Evolutionary conservation across 2,888 invertebrate species (phyloP), one percentile per base, ranked within the genome.

Genomic region (Mimas tiliae): DNA sequence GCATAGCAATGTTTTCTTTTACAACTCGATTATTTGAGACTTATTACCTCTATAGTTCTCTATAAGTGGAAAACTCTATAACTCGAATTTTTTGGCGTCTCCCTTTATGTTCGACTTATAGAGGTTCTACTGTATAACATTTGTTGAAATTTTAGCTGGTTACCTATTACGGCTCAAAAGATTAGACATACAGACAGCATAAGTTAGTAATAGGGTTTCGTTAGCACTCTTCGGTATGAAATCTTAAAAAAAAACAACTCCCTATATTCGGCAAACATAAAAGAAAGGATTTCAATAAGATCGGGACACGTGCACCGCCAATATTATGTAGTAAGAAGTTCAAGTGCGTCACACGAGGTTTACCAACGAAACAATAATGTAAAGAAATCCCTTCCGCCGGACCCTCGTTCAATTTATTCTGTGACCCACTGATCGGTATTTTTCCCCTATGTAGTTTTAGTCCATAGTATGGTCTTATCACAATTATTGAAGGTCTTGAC

Each of bases 381-480:
- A 62, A 58, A 70, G 50, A 65, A 34, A 64, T 64, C 48, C 51
- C 38, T 34, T 11, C 19, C 16, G 38, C 66, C 67, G 58, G 68
- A 66, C 70, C 69, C 67, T 69, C 69, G 68, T 74, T 74, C 73
- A 76, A 75, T 76, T 75, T 76, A 69, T 72, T 53, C 72, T 69
- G 66, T 66, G 69, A 68, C 70, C 68, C 70, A 70, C 69, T 71
- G 70, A 74, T 72, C 71, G 71, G 68, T 69, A 63, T 51, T 64
- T 70, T 68, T 73, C 71, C 58, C 68, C 72, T 69, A 70, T 66
- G 69, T 70, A 70, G 69, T 68, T 67, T 65, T 71, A 69, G 68
- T 71, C 67, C 68, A 70, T 62, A 63, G 33, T 34, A 50, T 53
- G 12, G 19, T 19, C 42, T 58, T 42, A 58, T 58, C 42, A 16